Evolutionary conservation across 1,140 invertebrate species (phyloP).

Genomic region (Neodiprion pinetum): DNA sequence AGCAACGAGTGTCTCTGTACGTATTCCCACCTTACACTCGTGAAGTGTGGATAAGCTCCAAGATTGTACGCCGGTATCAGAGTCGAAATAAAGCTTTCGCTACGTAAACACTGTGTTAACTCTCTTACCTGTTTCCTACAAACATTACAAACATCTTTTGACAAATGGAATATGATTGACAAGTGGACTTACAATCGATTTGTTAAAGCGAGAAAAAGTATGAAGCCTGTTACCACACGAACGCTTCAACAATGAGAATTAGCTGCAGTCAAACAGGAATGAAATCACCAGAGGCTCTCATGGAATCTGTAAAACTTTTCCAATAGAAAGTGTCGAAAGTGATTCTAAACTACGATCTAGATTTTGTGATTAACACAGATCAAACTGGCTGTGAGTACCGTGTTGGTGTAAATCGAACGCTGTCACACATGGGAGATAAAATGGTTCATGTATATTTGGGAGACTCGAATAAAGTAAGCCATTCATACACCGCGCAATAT

Average conservation of each 20-base stretch:
- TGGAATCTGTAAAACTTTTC: constrained; percentile 13
- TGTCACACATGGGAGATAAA: constrained; percentile 21
- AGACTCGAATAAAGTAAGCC: constrained; percentile 24
- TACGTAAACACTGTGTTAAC: no score
- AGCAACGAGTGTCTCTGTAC: no score
- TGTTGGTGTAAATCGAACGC: constrained; percentile 13
- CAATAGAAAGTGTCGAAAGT: constrained; percentile 16
- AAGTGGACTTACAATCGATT: constrained; percentile 32
- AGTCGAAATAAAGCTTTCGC: no score
- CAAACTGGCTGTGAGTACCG: constrained; percentile 29
- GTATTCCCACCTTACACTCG: no score
- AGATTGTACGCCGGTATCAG: no score
- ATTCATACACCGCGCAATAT: constrained; percentile 30
- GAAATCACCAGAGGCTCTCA: constrained; percentile 2
- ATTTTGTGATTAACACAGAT: constrained; percentile 29
- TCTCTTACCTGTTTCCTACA: no score
- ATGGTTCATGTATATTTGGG: constrained; percentile 20
- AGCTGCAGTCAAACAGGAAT: constrained; percentile 19
- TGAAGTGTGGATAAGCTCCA: no score
- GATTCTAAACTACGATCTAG: constrained; percentile 17
- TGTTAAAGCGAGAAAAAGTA: constrained; percentile 26
- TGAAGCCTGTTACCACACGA: constrained; percentile 31
- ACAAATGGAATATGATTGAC: constrained; percentile 30
- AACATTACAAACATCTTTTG: constrained; percentile 20
- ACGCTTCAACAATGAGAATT: constrained; percentile 33